Evolutionary conservation across 2,797 vertebrate species (phyloP), one percentile per base, ranked within the genome.

Genomic region (Typhlichthys subterraneus): DNA sequence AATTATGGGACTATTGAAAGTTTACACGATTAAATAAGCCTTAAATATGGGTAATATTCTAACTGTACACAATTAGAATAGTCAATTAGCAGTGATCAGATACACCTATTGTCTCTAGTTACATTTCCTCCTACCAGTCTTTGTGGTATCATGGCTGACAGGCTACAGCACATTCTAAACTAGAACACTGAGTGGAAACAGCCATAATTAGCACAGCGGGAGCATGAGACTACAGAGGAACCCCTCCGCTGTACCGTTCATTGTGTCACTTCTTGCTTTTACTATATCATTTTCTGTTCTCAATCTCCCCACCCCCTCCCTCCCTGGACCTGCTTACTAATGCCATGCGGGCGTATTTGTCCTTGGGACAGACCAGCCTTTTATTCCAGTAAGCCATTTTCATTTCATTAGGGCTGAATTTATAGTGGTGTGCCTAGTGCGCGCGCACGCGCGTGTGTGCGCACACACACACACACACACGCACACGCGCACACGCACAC

Each of bases 381-480:
- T 87, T 83, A 88, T 88, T 87, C 87, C 85, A 84, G 90, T 89
- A 88, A 91, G 75, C 69, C 83, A 76, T 85, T 87, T 88, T 85
- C 83, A 90, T 85, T 23, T 90, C 82, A 88, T 90, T 88, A 88
- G 78, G 67, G 69, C 48, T 62, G 73, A 82, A 87, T 87, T 87
- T 87, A 89, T 85, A 81, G 82, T 56, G 57, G 52, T 3, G 0
- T 45, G 12, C 50, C 81, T 57, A 54, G 52, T 3, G 0, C 47
- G 10, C n/a, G n/a, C n/a, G n/a, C n/a, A n/a, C n/a, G n/a, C n/a
- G n/a, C n/a, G n/a, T n/a, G n/a, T n/a, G n/a, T n/a, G n/a, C n/a
- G n/a, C n/a, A 56, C 56, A 49, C 23, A 54, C 52, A 12, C 61
- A n/a, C 54, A 63, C 45, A n/a, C 55, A 12, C 17, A 19, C 17